Evolutionary conservation across 2,797 vertebrate species (phyloP).

Genomic region (Chiloscyllium punctatum): DNA sequence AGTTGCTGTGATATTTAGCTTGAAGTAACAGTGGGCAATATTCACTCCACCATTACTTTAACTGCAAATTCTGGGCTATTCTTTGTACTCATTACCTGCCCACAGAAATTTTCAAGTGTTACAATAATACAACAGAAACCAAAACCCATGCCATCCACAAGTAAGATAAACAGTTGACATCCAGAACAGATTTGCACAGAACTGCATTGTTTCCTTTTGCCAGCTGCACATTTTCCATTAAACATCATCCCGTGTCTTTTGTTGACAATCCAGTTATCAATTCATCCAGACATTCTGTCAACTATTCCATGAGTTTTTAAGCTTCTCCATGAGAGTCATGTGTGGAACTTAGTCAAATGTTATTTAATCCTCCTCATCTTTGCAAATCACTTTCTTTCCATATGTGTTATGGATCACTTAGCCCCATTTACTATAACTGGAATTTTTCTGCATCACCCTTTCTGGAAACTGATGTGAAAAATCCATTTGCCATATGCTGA

Average conservation of each 20-base stretch:
- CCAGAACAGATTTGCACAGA: neutral
- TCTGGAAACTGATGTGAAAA: conserved; percentile 15
- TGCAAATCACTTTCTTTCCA: neutral
- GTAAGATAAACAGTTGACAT: neutral
- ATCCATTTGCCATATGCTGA: neutral
- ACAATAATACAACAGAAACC: neutral
- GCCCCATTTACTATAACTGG: neutral
- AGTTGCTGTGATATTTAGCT: neutral
- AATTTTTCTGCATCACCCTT: neutral
- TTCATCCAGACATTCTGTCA: neutral
- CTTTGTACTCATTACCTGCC: neutral
- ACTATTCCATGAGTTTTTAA: neutral
- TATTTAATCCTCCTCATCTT: neutral
- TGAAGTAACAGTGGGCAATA: neutral
- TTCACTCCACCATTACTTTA: too few species aligned
- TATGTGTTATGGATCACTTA: neutral
- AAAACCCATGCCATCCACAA: neutral
- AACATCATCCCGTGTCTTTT: neutral
- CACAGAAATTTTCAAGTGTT: neutral
- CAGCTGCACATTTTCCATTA: neutral
- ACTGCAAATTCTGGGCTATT: neutral
- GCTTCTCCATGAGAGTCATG: neutral
- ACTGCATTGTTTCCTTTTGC: neutral
- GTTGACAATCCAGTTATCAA: neutral
- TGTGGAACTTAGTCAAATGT: neutral